Conservation (phyloP, 2,113 vertebrate genomes). For the Burhinus oedicnemus region DNA sequence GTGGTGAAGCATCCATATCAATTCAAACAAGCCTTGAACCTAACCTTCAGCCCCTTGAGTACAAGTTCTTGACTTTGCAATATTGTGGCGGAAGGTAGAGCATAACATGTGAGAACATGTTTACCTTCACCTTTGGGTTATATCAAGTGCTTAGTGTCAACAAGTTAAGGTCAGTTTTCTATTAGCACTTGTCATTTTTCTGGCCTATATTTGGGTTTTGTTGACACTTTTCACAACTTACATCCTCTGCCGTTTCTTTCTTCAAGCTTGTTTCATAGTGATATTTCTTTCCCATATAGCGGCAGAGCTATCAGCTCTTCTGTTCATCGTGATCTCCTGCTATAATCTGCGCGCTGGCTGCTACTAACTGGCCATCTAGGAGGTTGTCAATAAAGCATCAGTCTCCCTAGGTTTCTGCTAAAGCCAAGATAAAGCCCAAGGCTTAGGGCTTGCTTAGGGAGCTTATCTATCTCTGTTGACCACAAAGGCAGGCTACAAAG, state of each 20-base stretch:
- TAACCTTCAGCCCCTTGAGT: neutral
- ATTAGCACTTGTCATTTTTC: accelerated
- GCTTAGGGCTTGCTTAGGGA: neutral
- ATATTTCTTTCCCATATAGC: neutral
- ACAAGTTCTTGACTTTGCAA: neutral
- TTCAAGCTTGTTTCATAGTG: neutral
- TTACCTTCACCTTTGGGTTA: neutral
- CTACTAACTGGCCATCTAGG: neutral
- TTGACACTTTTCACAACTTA: neutral
- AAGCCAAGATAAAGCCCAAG: neutral
- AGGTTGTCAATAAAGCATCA: neutral
- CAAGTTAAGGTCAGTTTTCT: neutral
- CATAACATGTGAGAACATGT: too few species aligned
- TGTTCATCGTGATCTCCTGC: neutral
- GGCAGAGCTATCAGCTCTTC: neutral
- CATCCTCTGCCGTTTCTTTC: neutral
- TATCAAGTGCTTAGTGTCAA: neutral
- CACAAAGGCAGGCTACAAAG: neutral
- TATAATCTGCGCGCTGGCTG: neutral
- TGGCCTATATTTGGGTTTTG: neutral
- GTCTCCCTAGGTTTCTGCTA: neutral
- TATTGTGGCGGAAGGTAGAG: neutral
- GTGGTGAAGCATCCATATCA: neutral
- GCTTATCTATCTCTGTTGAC: neutral
- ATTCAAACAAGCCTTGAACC: neutral